Evolutionary conservation across 2,888 invertebrate genomes (phyloP), one percentile per base, ranked within the genome.

Genomic region (Xestia rhomboidea): DNA sequence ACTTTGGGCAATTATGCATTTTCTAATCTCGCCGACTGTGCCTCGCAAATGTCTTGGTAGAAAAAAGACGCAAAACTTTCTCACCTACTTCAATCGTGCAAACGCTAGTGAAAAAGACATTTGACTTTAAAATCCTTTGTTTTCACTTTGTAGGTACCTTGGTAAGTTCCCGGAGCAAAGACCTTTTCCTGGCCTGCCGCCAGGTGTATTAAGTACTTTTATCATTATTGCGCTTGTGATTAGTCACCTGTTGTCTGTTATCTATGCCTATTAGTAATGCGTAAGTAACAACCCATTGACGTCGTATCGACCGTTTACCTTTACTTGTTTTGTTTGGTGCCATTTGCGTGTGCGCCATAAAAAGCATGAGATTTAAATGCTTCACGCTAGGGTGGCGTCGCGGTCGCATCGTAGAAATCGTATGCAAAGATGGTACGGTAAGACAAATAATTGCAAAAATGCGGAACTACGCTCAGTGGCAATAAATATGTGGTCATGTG

Each of bases 221-320:
- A 80, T 80, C 57, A 67, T 30, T 2, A 84, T 75, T 62, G 72
- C 66, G 38, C 46, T 54, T 67, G 38, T 34, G 30, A 80, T 81
- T 85, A 87, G 76, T 78, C 83, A 87, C 62, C 64, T 11, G 30
- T 38, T 63, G 63, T 38, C 63, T n/a, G 7, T 73, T 51, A 73
- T 51, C 24, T 73, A 54, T n/a, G 73, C n/a, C 30, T 73, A 21
- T 11, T 30, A 63, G 66, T 84, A 76, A 81, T 73, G 72, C 44
- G 71, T 78, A 81, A 77, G 74, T 87, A 81, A 82, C 84, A 62
- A 67, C 62, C 21, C 44, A 49, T 62, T 70, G 79, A 67, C 86
- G 73, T 62, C 86, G 73, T 62, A 76, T 72, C 66, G 18, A 51
- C 5, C 63, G 34, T 63, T 64, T 62, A 69, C 51, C 51, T 69